These are phyloP conservation scores for Mongoloraphidia duomilia DNA, from an alignment of 2,888 invertebrate genomes.

Conservation along the genomic window DNA sequence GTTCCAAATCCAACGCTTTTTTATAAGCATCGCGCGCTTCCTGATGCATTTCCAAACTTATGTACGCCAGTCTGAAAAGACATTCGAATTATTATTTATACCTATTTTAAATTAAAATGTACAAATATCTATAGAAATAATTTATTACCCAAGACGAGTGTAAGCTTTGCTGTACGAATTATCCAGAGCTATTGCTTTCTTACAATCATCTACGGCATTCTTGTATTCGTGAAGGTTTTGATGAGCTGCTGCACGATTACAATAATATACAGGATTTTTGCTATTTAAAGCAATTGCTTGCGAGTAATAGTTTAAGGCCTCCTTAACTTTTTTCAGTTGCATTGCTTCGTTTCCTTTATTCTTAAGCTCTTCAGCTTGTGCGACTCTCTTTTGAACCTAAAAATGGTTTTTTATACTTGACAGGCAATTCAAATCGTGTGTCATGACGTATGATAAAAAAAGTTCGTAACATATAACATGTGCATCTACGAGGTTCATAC, in stretches of 20 bases:
- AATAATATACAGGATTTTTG: slow-evolving; percentile 86
- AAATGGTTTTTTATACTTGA: too few relatives aligned
- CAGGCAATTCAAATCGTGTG: too few relatives aligned
- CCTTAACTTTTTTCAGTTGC: slow-evolving; percentile 64
- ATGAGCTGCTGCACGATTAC: slow-evolving; percentile 93
- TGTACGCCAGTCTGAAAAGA: slow-evolving; percentile 52
- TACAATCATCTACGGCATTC: slow-evolving; percentile 80
- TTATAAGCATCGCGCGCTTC: slow-evolving; percentile 78
- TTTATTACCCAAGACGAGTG: slow-evolving; percentile 62
- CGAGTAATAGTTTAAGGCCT: slow-evolving; percentile 68
- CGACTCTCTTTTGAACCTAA: slow-evolving; percentile 12
- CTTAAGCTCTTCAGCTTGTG: slow-evolving; percentile 71
- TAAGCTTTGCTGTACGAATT: slow-evolving; percentile 90
- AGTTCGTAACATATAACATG: too few relatives aligned
- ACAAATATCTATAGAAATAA: background rate
- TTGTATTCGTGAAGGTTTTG: slow-evolving; percentile 76
- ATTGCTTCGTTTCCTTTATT: slow-evolving; percentile 80
- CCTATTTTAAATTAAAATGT: background rate
- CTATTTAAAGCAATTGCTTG: slow-evolving; percentile 80
- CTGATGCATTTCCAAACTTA: slow-evolving; percentile 65
- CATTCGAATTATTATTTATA: background rate
- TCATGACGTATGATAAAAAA: too few relatives aligned
- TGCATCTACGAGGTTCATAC: too few relatives aligned
- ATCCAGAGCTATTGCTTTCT: slow-evolving; percentile 76
- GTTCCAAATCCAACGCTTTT: slow-evolving; percentile 80